phyloP scores from a whole-genome alignment of 23 tunicate genomes.

The Ciona savignyi region DNA sequence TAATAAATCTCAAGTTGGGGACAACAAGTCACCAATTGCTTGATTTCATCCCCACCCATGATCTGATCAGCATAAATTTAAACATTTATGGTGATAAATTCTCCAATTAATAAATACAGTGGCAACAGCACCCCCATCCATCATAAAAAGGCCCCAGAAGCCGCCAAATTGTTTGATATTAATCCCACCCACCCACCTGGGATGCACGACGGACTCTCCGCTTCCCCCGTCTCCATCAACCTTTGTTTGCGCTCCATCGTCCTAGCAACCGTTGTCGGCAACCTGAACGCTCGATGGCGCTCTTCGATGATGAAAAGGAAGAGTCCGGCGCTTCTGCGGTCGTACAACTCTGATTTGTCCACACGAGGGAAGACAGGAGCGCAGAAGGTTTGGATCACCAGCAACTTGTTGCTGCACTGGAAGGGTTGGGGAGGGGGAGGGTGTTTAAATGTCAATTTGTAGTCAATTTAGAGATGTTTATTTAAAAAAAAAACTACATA shows the following conservation, averaged over 20 bases:
- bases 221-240: slow-evolving; percentile 44
- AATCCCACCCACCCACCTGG: too few species aligned
- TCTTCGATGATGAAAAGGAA: slow-evolving; percentile 45
- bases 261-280: slow-evolving; percentile 25
- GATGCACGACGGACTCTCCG: slow-evolving; percentile 64
- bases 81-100: too few species aligned
- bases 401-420: slow-evolving; percentile 37
- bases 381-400: slow-evolving; percentile 43
- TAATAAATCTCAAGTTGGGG: too few species aligned
- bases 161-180: too few species aligned
- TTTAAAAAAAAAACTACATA: background rate
- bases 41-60: too few species aligned
- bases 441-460: too few species aligned
- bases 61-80: too few species aligned
- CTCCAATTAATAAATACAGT: too few species aligned
- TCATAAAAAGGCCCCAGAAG: too few species aligned
- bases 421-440: background rate
- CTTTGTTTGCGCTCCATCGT: slow-evolving; percentile 32
- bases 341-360: background rate
- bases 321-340: slow-evolving; percentile 25
- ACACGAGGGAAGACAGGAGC: slow-evolving; percentile 30
- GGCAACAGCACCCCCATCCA: too few species aligned
- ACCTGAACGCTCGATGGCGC: slow-evolving; percentile 21
- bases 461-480: background rate
- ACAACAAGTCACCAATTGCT: too few species aligned